Evolutionary conservation across 2,888 invertebrate species (phyloP).

Genomic region (Trisateles emortualis): DNA sequence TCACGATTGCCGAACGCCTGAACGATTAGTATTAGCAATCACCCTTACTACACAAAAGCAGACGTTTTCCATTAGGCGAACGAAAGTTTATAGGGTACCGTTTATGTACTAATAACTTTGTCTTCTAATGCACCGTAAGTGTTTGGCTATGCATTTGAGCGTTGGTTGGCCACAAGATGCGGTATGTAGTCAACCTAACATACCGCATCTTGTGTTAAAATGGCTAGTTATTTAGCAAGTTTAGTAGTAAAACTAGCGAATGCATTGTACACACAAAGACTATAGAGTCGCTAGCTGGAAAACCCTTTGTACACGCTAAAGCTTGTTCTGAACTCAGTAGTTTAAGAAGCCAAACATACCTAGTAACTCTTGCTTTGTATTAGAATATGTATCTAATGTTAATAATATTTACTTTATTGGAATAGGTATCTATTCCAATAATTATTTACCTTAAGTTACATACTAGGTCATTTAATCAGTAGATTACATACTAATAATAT

Average conservation of each 20-base stretch:
- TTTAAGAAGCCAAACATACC: slow-evolving; percentile 2
- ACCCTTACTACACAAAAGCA: slow-evolving; percentile 43
- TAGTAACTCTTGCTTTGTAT: background rate
- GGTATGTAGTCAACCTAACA: slow-evolving; percentile 47
- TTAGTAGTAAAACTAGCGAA: slow-evolving; percentile 32
- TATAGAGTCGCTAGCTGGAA: slow-evolving; percentile 20
- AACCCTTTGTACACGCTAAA: slow-evolving; percentile 1
- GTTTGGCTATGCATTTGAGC: slow-evolving; percentile 47
- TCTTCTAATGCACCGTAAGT: slow-evolving; percentile 57
- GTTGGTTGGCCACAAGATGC: too few species aligned
- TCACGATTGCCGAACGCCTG: slow-evolving; percentile 43
- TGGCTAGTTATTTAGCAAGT: slow-evolving; percentile 41
- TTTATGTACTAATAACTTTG: slow-evolving; percentile 49
- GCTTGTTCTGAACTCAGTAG: slow-evolving; percentile 15
- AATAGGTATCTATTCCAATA: too few species aligned
- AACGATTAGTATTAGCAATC: slow-evolving; percentile 55
- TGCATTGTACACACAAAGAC: slow-evolving; percentile 23
- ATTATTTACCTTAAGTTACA: too few species aligned
- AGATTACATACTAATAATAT: too few species aligned
- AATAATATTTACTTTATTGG: too few species aligned
- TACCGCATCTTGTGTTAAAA: slow-evolving; percentile 34
- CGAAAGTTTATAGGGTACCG: slow-evolving; percentile 40
- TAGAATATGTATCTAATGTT: background rate
- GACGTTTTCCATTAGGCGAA: slow-evolving; percentile 62
- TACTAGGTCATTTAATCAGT: too few species aligned